phyloP scores from a whole-genome alignment of 2,797 vertebrate species.

The Melanotaenia parkinsoni region DNA sequence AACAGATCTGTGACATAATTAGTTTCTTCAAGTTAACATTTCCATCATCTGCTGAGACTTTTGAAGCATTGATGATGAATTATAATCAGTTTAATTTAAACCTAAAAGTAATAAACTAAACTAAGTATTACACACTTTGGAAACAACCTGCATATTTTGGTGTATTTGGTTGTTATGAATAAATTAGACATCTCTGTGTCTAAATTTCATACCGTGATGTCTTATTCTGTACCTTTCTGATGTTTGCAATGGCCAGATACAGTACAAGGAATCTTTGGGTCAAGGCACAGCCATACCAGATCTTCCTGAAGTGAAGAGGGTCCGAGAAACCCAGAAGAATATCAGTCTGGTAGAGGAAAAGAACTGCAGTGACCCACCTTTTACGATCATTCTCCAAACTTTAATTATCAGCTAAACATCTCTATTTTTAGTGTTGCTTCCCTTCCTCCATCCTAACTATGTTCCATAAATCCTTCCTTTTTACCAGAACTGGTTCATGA shows the following conservation, averaged over 20 bases:
- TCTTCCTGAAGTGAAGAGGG: slow-evolving; percentile 95
- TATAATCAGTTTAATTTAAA: slow-evolving; percentile 17
- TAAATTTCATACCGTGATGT: slow-evolving; percentile 39
- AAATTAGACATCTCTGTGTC: slow-evolving; percentile 23
- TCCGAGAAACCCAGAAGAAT: slow-evolving; percentile 97
- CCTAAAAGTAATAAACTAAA: slow-evolving; percentile 35
- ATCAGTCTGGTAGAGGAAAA: slow-evolving; percentile 94
- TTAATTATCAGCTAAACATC: slow-evolving; percentile 7
- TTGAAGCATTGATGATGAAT: not conserved
- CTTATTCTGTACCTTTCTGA: slow-evolving; percentile 58
- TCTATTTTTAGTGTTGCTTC: slow-evolving; percentile 9
- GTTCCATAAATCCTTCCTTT: slow-evolving; percentile 31
- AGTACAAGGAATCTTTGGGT: slow-evolving; percentile 94
- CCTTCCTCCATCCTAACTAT: slow-evolving; percentile 51
- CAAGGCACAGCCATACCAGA: slow-evolving; percentile 93
- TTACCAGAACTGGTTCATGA: slow-evolving; percentile 5
- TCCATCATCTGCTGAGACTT: not conserved
- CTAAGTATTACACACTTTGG: slow-evolving; percentile 2
- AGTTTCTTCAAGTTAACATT: slow-evolving; percentile 5
- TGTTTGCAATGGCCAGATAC: slow-evolving; percentile 84
- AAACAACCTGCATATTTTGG: slow-evolving; percentile 2
- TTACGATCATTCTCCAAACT: slow-evolving; percentile 20
- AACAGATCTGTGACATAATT: not conserved
- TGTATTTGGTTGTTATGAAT: slow-evolving; percentile 12
- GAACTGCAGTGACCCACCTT: slow-evolving; percentile 31